Conservation (phyloP, 1,140 invertebrate genomes). For the Holcopasites calliopsidis region DNA sequence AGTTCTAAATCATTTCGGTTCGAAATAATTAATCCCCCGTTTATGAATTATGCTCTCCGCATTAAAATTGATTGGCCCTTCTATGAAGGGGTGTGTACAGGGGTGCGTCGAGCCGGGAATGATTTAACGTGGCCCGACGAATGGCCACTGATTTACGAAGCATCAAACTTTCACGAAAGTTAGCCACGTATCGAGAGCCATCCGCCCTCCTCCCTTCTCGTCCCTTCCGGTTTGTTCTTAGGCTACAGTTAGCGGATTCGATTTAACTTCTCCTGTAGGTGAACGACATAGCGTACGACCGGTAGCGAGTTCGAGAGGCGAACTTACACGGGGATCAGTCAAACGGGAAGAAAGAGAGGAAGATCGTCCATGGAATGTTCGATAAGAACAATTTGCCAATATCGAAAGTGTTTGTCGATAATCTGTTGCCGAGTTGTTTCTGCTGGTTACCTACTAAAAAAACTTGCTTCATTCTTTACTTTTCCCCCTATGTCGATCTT, state of each 20-base stretch:
- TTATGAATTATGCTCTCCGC: neutral
- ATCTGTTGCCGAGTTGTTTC: constrained; percentile 51
- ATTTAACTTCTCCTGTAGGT: constrained; percentile 71
- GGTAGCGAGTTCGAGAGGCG: constrained; percentile 33
- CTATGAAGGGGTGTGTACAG: constrained; percentile 7
- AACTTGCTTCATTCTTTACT: constrained; percentile 39
- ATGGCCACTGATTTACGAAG: constrained; percentile 71
- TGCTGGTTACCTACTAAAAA: constrained; percentile 50
- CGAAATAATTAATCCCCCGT: neutral
- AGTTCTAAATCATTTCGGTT: neutral
- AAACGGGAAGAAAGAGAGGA: constrained; percentile 36
- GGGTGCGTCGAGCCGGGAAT: constrained; percentile 49
- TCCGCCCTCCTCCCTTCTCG: constrained; percentile 19
- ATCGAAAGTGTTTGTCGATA: constrained; percentile 71
- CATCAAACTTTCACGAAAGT: constrained; percentile 66
- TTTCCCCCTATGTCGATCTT: neutral
- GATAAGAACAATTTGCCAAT: constrained; percentile 69
- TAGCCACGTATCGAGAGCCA: constrained; percentile 61
- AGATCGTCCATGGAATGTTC: constrained; percentile 43
- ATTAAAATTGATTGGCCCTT: constrained; percentile 25
- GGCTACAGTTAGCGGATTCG: constrained; percentile 72
- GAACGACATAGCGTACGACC: constrained; percentile 53
- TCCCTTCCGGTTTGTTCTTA: constrained; percentile 65
- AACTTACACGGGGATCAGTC: constrained; percentile 12
- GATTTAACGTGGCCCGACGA: constrained; percentile 69